Base-by-base conservation (phyloP, 2,888 invertebrate species). In the Atethmia centrago region DNA sequence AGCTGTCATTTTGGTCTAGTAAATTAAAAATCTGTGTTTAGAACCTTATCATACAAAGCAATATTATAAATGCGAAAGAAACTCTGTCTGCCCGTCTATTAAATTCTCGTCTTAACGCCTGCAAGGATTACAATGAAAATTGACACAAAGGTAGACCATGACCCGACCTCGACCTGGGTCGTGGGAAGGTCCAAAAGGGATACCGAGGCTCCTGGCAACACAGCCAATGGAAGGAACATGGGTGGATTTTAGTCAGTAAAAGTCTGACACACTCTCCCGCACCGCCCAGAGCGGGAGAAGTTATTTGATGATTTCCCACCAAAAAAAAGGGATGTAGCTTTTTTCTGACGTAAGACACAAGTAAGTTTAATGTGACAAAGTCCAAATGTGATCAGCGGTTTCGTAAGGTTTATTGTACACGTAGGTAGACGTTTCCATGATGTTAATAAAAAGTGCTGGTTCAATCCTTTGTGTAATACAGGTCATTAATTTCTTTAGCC, bases 401-500 rank as follows among this genome's bases (percentile, higher is more conserved):
- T 19, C 5, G 12, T 14, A 14, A 14, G 4, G 9, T n/a, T n/a
- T n/a, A n/a, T n/a, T n/a, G n/a, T 25, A 63, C 14, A 25, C 10
- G 4, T 63, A 36, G 31, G 31, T 31, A 4, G 58, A 28, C 16
- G 31, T 62, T 49, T 70, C 12, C 16, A 47, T 31, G 53, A 21
- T n/a, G 47, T 16, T 40, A 58, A 5, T 45, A 55, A 53, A 66
- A 79, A 59, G 19, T 31, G 9, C 21, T 69, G 1, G 0, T 55
- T 42, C 25, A 66, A 67, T 40, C 42, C 25, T 67, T 71, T 28
- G 19, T 59, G 36, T 49, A 45, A 56, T n/a, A 61, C 56, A 51
- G 36, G 7, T 67, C 62, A 77, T 64, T 77, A 64, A 67, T 70
- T 71, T 67, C 51, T 45, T 31, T 19, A 55, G 58, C 36, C 25